Base-by-base conservation (phyloP, 2,113 vertebrate genomes). In the Zosterops lateralis region DNA sequence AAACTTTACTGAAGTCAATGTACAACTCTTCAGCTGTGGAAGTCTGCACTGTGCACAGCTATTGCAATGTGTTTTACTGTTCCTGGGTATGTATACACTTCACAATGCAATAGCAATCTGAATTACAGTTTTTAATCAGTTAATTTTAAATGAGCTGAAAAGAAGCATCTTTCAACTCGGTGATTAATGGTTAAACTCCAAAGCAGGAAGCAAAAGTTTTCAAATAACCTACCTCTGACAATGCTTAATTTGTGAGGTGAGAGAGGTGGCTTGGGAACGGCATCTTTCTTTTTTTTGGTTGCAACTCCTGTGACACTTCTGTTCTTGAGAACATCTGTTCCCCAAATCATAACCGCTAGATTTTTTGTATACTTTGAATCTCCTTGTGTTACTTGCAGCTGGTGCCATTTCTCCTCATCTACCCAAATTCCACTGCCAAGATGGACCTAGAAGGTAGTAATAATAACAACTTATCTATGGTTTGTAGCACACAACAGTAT, bases 291-390 rank as follows among this genome's bases (percentile, higher is more conserved):
- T 98, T 99, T 99, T 98, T 99, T 99, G 93, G 99, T 99, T 95
- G 99, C 99, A 74, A 99, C 99, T 92, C 99, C 99, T 68, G 99
- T 99, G 92, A 99, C 99, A 71, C 99, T 99, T 91, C 99, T 99
- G 97, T 99, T 99, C 98, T 99, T 99, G 80, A 99, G 98, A 94
- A 99, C 99, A 98, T 99, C 99, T 87, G 99, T 99, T 96, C 99
- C 99, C 99, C 99, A 99, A 97, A 99, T 99, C 99, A 99, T 99
- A 86, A 99, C 99, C 65, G 99, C 99, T 97, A 99, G 98, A 98
- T 99, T 99, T 98, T 99, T 99, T 94, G 99, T 99, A 98, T 99
- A 99, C 97, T 99, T 99, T 94, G 99, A 99, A 97, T 99, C 99
- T 97, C 99, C 99, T 98, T 99, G 99, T 95, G 99, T 99, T 81